Evolutionary conservation across 1,140 invertebrate genomes (phyloP).

Genomic region (Cotesia glomerata): DNA sequence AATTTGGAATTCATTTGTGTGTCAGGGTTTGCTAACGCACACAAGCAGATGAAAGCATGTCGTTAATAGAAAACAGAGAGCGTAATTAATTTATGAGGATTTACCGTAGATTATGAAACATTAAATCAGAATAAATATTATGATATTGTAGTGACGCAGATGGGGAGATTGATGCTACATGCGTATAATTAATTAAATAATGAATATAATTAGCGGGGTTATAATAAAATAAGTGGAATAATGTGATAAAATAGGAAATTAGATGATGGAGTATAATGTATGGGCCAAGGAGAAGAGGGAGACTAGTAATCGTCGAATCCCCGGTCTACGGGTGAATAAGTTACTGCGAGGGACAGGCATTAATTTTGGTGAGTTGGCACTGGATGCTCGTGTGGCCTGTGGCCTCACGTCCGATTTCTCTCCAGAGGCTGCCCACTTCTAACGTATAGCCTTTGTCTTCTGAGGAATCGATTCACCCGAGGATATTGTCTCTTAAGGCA

Average conservation of each 20-base stretch:
- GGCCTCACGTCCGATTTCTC: constrained; percentile 47
- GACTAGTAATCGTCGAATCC: constrained; percentile 51
- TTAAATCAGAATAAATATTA: too few relatives aligned
- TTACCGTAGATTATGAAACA: background rate
- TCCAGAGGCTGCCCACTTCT: constrained; percentile 54
- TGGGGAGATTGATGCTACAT: too few relatives aligned
- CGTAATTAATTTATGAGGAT: background rate
- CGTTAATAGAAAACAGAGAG: too few relatives aligned
- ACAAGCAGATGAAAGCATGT: too few relatives aligned
- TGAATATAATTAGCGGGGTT: too few relatives aligned
- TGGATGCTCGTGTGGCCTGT: constrained; percentile 18
- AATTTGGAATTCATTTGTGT: constrained; percentile 1
- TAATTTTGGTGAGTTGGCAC: constrained; percentile 55
- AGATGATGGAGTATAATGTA: background rate
- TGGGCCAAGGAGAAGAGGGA: constrained; percentile 34
- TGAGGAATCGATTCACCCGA: constrained; percentile 56
- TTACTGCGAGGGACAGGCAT: constrained; percentile 56
- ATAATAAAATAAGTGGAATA: too few relatives aligned
- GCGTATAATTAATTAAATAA: too few relatives aligned
- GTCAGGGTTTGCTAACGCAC: background rate
- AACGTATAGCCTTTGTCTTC: constrained; percentile 54
- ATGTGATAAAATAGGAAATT: background rate
- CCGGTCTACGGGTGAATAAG: constrained; percentile 51
- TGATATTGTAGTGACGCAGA: too few relatives aligned
- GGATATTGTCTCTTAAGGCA: constrained; percentile 25